Conservation (phyloP, 2,113 vertebrate genomes). For the Rhegmatorhina hoffmannsi region DNA sequence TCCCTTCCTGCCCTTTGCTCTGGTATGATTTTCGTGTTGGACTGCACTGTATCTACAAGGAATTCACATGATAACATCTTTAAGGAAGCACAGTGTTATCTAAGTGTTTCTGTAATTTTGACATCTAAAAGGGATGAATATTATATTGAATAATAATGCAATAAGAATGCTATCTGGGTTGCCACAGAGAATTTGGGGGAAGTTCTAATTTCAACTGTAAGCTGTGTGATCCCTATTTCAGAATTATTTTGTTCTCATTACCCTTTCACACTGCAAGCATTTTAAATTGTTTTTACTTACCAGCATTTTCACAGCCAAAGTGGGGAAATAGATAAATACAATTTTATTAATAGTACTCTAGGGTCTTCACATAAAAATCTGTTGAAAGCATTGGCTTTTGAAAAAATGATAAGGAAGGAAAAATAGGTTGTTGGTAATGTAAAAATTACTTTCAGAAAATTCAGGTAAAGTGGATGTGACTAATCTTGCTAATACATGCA, state of each 20-base stretch:
- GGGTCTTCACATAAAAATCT: neutral
- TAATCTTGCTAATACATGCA: neutral
- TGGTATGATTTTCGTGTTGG: neutral
- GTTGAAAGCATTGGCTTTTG: neutral
- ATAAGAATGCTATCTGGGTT: neutral
- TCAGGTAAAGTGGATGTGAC: neutral
- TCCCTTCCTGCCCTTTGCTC: neutral
- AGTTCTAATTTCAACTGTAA: neutral
- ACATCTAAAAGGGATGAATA: neutral
- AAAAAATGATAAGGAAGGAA: neutral
- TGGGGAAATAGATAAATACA: neutral
- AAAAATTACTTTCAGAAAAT: neutral
- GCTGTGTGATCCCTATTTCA: neutral
- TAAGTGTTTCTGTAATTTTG: neutral
- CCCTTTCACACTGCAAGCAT: neutral
- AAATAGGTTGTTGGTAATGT: neutral
- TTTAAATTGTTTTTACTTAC: neutral
- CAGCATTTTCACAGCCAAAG: neutral
- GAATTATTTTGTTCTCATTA: neutral
- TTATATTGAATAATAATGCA: neutral
- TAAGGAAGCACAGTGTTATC: neutral
- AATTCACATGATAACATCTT: neutral
- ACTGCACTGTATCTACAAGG: neutral
- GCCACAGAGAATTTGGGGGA: neutral
- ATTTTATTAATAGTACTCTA: neutral